phyloP scores from a whole-genome alignment of 2,797 vertebrate species.

The Schizopygopsis malacanthus region DNA sequence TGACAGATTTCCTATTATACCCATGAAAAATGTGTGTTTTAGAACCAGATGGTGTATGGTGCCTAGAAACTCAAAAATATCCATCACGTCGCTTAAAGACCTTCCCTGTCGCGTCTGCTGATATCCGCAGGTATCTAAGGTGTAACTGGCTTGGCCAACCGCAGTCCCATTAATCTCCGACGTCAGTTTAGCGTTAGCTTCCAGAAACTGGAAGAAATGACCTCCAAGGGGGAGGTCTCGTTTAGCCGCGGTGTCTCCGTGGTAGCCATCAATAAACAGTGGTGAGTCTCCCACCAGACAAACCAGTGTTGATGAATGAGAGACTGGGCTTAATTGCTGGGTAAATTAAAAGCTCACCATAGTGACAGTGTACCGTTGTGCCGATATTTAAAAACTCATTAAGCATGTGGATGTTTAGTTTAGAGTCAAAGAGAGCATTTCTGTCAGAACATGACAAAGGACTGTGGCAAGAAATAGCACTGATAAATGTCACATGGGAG shows the following conservation, averaged over 20 bases:
- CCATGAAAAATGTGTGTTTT: constrained; percentile 49
- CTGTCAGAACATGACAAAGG: constrained; percentile 52
- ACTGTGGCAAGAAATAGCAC: constrained; percentile 41
- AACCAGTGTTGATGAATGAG: constrained; percentile 90
- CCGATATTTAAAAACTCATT: constrained; percentile 94
- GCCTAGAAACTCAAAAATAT: constrained; percentile 78
- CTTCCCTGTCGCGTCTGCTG: constrained; percentile 75
- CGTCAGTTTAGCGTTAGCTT: constrained; percentile 79
- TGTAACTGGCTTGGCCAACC: constrained; percentile 73
- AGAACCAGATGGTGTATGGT: constrained; percentile 79
- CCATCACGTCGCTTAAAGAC: constrained; percentile 80
- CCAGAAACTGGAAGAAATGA: constrained; percentile 76
- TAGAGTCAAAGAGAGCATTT: constrained; percentile 64
- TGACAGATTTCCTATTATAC: constrained; percentile 25
- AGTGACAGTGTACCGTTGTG: constrained; percentile 86
- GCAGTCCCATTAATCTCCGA: constrained; percentile 82
- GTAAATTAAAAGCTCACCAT: constrained; percentile 91
- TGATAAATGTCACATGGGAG: constrained; percentile 46
- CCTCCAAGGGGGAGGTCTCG: constrained; percentile 86
- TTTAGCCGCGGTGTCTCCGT: constrained; percentile 85
- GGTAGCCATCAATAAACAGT: constrained; percentile 90
- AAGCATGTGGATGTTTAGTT: constrained; percentile 88
- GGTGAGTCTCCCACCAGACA: constrained; percentile 83
- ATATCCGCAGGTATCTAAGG: constrained; percentile 80
- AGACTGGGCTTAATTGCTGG: constrained; percentile 89